Evolutionary conservation across 2,113 vertebrate species (phyloP).

Genomic region (Polypterus senegalus): DNA sequence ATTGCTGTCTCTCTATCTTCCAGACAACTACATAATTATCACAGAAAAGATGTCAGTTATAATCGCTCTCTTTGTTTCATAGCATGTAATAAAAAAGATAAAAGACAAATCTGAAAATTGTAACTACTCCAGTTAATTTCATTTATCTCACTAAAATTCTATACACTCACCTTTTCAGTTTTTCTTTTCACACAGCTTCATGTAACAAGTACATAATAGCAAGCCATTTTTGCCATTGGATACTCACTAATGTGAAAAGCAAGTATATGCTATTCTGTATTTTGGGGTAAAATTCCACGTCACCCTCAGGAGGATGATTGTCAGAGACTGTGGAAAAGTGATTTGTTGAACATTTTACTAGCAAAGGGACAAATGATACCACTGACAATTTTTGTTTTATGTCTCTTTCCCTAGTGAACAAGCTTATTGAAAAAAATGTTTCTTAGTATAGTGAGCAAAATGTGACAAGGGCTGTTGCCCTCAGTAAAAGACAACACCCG

Average conservation of each 20-base stretch:
- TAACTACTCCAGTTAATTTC: no score
- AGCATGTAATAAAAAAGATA: no score
- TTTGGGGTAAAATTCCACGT: not conserved
- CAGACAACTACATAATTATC: no score
- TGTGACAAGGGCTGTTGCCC: not conserved
- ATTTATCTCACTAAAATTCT: no score
- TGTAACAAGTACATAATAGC: no score
- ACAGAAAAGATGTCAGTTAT: no score
- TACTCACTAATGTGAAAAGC: not conserved
- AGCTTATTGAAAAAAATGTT: constrained; percentile 5
- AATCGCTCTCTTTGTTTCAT: no score
- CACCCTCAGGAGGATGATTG: not conserved
- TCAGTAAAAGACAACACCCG: no score
- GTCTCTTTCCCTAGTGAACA: constrained; percentile 10
- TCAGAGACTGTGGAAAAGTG: constrained; percentile 10
- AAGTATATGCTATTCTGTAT: constrained; percentile 2
- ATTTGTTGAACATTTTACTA: constrained; percentile 10
- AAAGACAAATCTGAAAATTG: no score
- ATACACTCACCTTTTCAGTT: no score
- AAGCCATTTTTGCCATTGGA: not conserved
- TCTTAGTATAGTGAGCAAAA: constrained; percentile 4
- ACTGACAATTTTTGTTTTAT: constrained; percentile 12
- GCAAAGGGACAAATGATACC: constrained; percentile 20
- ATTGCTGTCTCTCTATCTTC: no score
- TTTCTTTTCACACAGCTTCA: no score